Percentiles rank a stretch among this genome's conserved stretches.
These are phyloP conservation scores for Dinocampus coccinellae DNA, from an alignment of 2,888 invertebrate species.

Conservation along the genomic window DNA sequence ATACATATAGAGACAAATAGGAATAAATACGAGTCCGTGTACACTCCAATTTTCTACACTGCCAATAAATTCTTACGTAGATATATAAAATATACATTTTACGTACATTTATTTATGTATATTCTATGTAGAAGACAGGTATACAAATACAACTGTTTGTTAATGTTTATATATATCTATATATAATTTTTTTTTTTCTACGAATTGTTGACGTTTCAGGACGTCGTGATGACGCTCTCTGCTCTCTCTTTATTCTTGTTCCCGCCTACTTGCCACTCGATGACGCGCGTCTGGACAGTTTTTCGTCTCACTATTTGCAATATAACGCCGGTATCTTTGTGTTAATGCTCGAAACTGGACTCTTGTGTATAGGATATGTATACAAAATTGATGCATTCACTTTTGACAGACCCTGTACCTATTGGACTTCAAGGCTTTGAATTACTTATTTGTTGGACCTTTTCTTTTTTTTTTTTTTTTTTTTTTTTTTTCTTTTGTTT, in stretches of 20 bases:
- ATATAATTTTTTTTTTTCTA: not conserved
- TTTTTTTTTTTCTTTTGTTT: constrained; percentile 49
- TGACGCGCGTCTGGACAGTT: not conserved
- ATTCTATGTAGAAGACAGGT: no score
- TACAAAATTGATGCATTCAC: not conserved
- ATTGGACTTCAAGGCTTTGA: not conserved
- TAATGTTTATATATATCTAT: no score
- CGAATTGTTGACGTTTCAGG: not conserved
- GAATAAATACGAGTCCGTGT: no score
- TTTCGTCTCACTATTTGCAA: no score
- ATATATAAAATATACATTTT: no score
- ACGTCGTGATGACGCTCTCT: not conserved
- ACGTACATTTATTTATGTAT: no score
- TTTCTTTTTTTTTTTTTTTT: constrained; percentile 47
- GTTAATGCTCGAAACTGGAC: not conserved
- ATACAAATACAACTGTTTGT: no score
- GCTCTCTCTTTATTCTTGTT: constrained; percentile 14
- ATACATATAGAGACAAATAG: no score
- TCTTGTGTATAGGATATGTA: not conserved
- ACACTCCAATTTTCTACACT: no score
- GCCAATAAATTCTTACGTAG: no score
- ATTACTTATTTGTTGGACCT: constrained; percentile 39
- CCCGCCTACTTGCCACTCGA: constrained; percentile 23
- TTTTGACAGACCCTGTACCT: constrained; percentile 43
- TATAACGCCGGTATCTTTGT: not conserved